Evolutionary conservation across 2,113 vertebrate species (phyloP), one percentile per base, ranked within the genome.

Genomic region (Amia ocellicauda): DNA sequence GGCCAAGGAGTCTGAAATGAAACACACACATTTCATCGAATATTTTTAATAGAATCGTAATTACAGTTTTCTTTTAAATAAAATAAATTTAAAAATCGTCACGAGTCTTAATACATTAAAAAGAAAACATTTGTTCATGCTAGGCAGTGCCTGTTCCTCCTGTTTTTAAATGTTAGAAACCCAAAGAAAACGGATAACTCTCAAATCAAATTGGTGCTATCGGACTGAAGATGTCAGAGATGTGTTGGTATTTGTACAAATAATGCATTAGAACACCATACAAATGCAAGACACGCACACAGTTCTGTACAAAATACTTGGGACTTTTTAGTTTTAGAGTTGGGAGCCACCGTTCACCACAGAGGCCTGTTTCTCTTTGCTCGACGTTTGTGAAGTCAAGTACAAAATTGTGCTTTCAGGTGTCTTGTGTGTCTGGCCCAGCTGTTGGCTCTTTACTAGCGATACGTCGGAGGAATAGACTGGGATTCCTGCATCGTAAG

Each of bases 21-120:
- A n/a, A n/a, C n/a, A n/a, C n/a, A n/a, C n/a, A n/a, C n/a, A n/a
- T n/a, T n/a, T n/a, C n/a, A n/a, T n/a, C n/a, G n/a, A n/a, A n/a
- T 2, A 1, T 23, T 22, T 54, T 54, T 54, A 53, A 45, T 56
- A 62, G 72, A 62, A 80, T 86, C 84, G 76, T 80, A 83, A 82
- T 81, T 74, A 83, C 78, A 79, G 78, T 83, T 87, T 86, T 84
- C 82, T 86, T 79, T 74, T 81, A 81, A 81, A 86, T 83, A 82
- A 82, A 85, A 83, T 71, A 50, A 76, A 80, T 79, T 17, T 71
- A 86, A 86, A 87, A 88, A 86, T 78, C 65, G 73, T 81, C 84
- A 83, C 78, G 77, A 69, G 60, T 82, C 79, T 78, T 42, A 60
- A 78, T 82, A 87, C 80, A 79, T 71, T 81, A 64, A 84, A 88